A percentile compares a stretch with the other conserved stretches of the same genome.
Evolutionary conservation across 2,797 vertebrate species (phyloP).

Genomic region (Gobio occitaniae): DNA sequence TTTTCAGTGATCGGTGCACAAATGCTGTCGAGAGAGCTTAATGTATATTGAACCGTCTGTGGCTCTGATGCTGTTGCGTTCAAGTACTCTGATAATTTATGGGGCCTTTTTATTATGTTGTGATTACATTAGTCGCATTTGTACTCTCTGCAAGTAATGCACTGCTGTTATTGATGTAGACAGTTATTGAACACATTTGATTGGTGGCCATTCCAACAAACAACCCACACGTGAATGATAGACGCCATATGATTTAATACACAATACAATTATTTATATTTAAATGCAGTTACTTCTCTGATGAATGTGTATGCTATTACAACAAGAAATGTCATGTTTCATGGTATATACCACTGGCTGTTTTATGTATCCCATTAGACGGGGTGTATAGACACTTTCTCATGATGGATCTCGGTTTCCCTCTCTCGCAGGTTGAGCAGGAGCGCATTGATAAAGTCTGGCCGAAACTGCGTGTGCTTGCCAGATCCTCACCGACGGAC

Average conservation of each 20-base stretch:
- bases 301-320: background rate
- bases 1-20: background rate
- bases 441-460: constrained; percentile 90
- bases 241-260: background rate
- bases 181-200: constrained; percentile 9
- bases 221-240: background rate
- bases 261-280: background rate
- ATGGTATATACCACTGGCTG: too few species aligned
- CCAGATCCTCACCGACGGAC: constrained; percentile 85
- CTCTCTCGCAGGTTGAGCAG: constrained; percentile 80
- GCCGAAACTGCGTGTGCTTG: constrained; percentile 87
- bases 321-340: background rate
- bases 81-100: constrained; percentile 14
- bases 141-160: background rate
- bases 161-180: constrained; percentile 1
- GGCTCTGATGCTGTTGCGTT: background rate
- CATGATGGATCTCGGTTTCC: constrained; percentile 1
- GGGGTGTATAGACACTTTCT: background rate
- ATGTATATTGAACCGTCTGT: background rate
- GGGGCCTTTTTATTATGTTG: constrained; percentile 3
- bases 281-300: constrained; percentile 7
- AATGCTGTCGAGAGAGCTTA: background rate
- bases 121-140: constrained; percentile 23
- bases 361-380: too few species aligned
- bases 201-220: background rate